These are phyloP conservation scores for Diarsia brunnea DNA, from an alignment of 2,888 invertebrate species.

Conservation along the genomic window DNA sequence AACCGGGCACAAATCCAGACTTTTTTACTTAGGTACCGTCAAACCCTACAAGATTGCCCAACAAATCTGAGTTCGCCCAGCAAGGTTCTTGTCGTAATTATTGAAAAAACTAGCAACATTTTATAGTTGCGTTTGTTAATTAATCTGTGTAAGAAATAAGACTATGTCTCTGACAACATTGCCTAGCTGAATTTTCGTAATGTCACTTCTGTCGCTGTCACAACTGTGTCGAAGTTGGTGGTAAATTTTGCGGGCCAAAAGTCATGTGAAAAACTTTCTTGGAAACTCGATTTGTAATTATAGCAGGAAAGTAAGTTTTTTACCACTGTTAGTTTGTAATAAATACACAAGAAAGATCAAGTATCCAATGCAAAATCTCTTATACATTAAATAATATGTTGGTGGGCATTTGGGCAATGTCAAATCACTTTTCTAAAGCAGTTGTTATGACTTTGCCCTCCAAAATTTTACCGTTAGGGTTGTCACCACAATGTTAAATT, in stretches of 20 bases:
- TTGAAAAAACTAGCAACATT: too few species aligned
- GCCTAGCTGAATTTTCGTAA: neutral
- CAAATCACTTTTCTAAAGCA: neutral
- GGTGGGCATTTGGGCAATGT: neutral
- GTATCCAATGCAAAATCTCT: neutral
- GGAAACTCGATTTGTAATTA: neutral
- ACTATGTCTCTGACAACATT: neutral
- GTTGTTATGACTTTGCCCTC: too few species aligned
- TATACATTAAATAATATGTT: neutral
- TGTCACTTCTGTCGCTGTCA: neutral
- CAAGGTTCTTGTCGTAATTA: too few species aligned
- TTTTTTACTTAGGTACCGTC: too few species aligned
- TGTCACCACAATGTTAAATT: too few species aligned
- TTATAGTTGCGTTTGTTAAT: too few species aligned
- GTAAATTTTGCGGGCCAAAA: too few species aligned
- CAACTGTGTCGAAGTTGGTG: neutral
- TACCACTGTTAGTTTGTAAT: neutral
- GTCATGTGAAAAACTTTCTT: neutral
- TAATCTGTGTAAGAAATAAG: neutral
- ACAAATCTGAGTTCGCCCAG: too few species aligned
- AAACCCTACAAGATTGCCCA: too few species aligned
- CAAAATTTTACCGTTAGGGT: too few species aligned
- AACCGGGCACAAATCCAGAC: too few species aligned
- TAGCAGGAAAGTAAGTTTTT: neutral
- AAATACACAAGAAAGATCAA: neutral